These are phyloP conservation scores for Meandrusa payeni DNA, from an alignment of 2,888 invertebrate genomes.

Conservation along the genomic window DNA sequence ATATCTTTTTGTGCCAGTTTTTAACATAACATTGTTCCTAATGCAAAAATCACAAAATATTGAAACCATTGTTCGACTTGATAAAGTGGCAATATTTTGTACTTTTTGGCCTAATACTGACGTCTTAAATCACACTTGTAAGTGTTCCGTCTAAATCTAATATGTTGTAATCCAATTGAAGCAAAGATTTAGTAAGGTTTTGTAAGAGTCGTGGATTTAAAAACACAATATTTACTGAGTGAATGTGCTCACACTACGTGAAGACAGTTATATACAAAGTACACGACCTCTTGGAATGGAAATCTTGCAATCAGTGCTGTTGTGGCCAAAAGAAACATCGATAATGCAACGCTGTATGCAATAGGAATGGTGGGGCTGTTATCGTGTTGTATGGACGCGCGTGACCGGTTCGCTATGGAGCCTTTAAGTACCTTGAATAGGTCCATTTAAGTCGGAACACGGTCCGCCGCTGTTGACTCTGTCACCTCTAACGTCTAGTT, in stretches of 20 bases:
- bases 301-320: constrained; percentile 8
- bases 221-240: constrained; percentile 37
- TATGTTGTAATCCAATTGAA: constrained; percentile 55
- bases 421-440: constrained; percentile 12
- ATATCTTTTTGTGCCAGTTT: too few species aligned
- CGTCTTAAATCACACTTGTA: constrained; percentile 26
- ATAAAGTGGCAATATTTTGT: too few species aligned
- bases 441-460: constrained; percentile 18
- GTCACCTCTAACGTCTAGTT: constrained; percentile 6
- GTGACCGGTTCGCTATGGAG: constrained; percentile 16
- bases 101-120: constrained; percentile 1
- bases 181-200: constrained; percentile 35
- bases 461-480: constrained; percentile 4
- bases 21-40: too few species aligned
- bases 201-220: background rate
- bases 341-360: constrained; percentile 12
- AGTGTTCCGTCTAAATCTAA: constrained; percentile 45
- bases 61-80: too few species aligned
- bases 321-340: constrained; percentile 12
- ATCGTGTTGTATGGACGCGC: constrained; percentile 15
- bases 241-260: constrained; percentile 38
- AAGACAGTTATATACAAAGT: constrained; percentile 9
- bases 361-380: constrained; percentile 15
- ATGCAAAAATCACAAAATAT: too few species aligned
- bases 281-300: constrained; percentile 1